Conservation (phyloP, 2,113 vertebrate species). For the Laterallus jamaicensis region DNA sequence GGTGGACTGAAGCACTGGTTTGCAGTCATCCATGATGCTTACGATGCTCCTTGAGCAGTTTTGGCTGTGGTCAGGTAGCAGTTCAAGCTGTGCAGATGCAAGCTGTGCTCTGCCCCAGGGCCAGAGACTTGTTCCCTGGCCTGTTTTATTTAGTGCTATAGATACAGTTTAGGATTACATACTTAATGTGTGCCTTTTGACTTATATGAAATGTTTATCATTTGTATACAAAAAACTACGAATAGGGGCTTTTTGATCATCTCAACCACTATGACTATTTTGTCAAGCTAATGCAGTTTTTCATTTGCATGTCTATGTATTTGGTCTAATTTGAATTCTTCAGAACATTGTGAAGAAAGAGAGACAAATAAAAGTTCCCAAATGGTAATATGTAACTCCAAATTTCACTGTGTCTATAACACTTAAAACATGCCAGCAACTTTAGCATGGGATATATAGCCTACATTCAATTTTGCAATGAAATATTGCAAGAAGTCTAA, state of each 20-base stretch:
- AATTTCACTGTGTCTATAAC: neutral
- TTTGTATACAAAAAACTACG: slow-evolving; percentile 12
- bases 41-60: neutral
- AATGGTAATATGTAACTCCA: neutral
- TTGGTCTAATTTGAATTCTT: slow-evolving; percentile 4
- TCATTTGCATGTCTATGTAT: neutral
- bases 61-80: neutral
- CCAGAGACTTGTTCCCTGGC: neutral
- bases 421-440: neutral
- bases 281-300: neutral
- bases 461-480: fast-evolving
- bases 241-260: neutral
- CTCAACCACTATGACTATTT: neutral
- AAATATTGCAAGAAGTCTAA: neutral
- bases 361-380: neutral
- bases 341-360: neutral
- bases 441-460: neutral
- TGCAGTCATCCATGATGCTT: neutral
- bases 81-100: neutral
- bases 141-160: neutral
- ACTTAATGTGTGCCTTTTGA: neutral
- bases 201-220: neutral
- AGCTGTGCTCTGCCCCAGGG: neutral
- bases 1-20: neutral
- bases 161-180: neutral